Conservation (phyloP, 2,888 invertebrate genomes). For the Caenorhabditis sp. region DNA sequence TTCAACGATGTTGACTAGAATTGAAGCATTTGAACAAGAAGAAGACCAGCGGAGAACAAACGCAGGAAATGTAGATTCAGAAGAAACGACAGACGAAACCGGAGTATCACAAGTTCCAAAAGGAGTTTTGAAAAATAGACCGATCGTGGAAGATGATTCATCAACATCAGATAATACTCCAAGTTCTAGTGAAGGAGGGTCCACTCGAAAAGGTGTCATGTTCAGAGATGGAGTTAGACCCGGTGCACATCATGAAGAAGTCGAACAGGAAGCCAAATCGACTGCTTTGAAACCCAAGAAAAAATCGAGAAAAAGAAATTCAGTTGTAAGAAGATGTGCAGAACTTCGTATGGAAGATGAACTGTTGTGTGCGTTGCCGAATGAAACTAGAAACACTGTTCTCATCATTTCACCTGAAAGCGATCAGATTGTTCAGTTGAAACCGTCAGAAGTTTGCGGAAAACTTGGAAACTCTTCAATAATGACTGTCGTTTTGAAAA, state of each 20-base stretch:
- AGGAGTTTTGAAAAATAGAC: conserved; percentile 28
- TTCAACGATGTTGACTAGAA: conserved; percentile 56
- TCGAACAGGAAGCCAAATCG: conserved; percentile 27
- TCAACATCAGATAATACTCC: conserved; percentile 18
- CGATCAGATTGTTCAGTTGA: neutral
- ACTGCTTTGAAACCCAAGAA: conserved; percentile 51
- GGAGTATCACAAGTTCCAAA: conserved; percentile 8
- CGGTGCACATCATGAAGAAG: conserved; percentile 41
- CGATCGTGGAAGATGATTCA: conserved; percentile 10
- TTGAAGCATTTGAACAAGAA: conserved; percentile 57
- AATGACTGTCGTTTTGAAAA: conserved; percentile 37
- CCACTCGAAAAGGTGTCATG: conserved; percentile 30
- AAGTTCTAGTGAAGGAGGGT: neutral
- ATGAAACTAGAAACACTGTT: neutral
- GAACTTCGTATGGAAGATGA: conserved; percentile 53
- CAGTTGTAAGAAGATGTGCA: conserved; percentile 47
- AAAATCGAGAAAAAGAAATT: conserved; percentile 50
- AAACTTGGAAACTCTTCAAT: conserved; percentile 19
- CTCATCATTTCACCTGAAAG: neutral
- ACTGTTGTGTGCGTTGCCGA: conserved; percentile 39
- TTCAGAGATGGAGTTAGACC: conserved; percentile 64
- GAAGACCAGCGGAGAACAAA: conserved; percentile 16
- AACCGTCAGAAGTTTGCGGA: conserved; percentile 6
- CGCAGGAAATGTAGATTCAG: neutral
- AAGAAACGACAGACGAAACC: neutral